These are phyloP conservation scores for Sigmodon hispidus DNA, from an alignment of 2,113 vertebrate genomes.

Conservation along the genomic window DNA sequence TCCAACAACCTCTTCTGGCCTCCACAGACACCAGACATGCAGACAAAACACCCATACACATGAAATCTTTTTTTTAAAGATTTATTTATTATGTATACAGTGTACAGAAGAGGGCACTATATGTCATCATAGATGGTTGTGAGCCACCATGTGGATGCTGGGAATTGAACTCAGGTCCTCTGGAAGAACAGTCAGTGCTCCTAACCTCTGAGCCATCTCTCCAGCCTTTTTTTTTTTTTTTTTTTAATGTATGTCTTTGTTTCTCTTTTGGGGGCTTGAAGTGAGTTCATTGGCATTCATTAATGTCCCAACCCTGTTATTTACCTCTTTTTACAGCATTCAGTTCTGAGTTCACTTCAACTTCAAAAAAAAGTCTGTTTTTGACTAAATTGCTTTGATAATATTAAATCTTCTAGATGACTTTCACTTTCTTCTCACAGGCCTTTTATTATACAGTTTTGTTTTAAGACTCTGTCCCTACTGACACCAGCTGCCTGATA, in stretches of 20 bases:
- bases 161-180: too few relatives aligned
- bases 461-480: constrained; percentile 90
- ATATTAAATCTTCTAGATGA: constrained; percentile 88
- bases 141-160: too few relatives aligned
- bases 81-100: too few relatives aligned
- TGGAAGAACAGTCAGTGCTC: too few relatives aligned
- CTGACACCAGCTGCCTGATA: constrained; percentile 91
- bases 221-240: too few relatives aligned
- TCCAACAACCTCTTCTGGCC: neutral
- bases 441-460: constrained; percentile 89
- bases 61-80: neutral
- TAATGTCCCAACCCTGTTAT: neutral
- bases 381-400: constrained; percentile 95
- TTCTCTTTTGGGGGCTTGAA: neutral
- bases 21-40: neutral
- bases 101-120: too few relatives aligned
- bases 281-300: neutral
- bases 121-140: too few relatives aligned
- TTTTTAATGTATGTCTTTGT: neutral
- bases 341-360: neutral
- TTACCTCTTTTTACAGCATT: neutral
- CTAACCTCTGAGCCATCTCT: too few relatives aligned
- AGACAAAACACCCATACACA: neutral
- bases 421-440: constrained; percentile 92
- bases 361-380: constrained; percentile 98